Evolutionary conservation across 2,113 vertebrate species (phyloP), one percentile per base, ranked within the genome.

Genomic region (Halichoeres trimaculatus): DNA sequence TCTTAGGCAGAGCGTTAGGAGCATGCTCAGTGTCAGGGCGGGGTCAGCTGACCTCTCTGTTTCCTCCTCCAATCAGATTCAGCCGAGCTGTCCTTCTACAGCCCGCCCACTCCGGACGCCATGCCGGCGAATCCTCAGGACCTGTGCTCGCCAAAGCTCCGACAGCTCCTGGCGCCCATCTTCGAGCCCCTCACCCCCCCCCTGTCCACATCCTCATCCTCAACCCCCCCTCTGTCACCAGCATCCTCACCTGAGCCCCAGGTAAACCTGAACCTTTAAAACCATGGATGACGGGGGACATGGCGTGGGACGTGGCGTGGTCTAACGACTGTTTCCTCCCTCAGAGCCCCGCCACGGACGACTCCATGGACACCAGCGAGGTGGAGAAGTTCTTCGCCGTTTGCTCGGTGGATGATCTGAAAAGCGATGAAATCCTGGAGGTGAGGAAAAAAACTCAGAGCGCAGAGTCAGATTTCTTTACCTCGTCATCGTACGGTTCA

Each of bases 71-170:
- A n/a, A n/a, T 52, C 62, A 94, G 93, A 80, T 14, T 51, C 60
- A 2, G 74, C 52, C 0, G 87, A 90, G 73, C 80, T 94, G 67
- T 93, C 94, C 0, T 96, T 96, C 34, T 65, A 86, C 80, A 84
- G 82, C 52, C 92, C 91, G 0, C 70, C 90, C 3, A 74, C 67
- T 70, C 76, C 81, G 0, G 0, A 38, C 75, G 11, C 4, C 0
- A 0, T 94, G 48, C 93, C 94, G 0, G 84, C 91, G 11, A 85
- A 90, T 61, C 96, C 96, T 20, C 88, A 95, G 59, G 93, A 95
- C 1, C 93, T 96, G 71, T 96, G 96, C 69, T 94, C 92, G 12
- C 95, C 95, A 0, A 93, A 94, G 54, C 94, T 97, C 38, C 90
- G 89, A 13, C 87, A 87, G 22, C 95, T 96, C 24, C 93, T 97